Conservation (phyloP, 2,888 invertebrate genomes). For the Ferrisia virgata region DNA sequence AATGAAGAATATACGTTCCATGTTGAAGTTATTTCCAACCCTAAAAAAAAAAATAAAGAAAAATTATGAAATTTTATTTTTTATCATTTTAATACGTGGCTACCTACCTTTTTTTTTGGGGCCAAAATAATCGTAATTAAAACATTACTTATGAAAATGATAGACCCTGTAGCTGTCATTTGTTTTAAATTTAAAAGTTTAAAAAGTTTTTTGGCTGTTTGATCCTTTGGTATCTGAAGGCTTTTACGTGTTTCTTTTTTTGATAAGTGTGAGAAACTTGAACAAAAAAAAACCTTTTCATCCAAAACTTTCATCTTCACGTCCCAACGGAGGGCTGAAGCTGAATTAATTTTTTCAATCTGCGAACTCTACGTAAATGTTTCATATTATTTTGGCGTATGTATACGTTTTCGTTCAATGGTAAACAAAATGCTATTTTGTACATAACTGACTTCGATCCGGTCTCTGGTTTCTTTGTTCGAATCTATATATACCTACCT, state of each 20-base stretch:
- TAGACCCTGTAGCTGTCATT: neutral
- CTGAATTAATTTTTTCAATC: constrained; percentile 9
- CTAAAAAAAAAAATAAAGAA: neutral
- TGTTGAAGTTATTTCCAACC: neutral
- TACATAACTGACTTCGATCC: neutral
- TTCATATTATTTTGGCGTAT: constrained; percentile 5
- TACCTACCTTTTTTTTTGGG: neutral
- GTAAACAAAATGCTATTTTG: neutral
- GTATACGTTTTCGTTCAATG: neutral
- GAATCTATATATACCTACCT: no score
- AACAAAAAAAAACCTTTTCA: neutral
- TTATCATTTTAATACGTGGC: neutral
- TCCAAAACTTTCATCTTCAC: neutral
- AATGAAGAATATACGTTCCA: neutral
- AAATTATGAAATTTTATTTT: neutral
- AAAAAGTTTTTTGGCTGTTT: neutral
- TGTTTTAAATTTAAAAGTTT: neutral
- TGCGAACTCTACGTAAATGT: neutral
- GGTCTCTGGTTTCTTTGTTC: neutral
- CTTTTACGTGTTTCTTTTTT: neutral
- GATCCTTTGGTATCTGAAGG: neutral
- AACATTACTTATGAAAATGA: neutral
- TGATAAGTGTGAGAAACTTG: neutral
- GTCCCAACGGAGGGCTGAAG: neutral
- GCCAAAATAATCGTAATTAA: neutral